Evolutionary conservation across 2,113 vertebrate genomes (phyloP).

Genomic region (Fregata magnificens): DNA sequence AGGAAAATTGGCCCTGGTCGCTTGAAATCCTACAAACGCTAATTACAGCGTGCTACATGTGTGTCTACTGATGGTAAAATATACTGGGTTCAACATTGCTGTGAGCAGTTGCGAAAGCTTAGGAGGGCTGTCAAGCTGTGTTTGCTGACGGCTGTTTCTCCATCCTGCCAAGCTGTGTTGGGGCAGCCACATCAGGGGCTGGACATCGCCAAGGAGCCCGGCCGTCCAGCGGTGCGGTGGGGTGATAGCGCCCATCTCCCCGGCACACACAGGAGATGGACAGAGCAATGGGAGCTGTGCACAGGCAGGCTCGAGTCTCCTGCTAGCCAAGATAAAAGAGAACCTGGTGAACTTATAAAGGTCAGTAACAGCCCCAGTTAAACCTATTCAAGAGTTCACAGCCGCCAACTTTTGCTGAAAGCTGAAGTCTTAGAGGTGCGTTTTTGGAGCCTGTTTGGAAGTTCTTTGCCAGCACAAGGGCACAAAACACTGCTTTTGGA

Average conservation of each 20-base stretch:
- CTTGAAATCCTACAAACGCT: not conserved
- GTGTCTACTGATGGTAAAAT: not conserved
- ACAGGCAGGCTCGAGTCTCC: not conserved
- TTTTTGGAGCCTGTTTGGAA: not conserved
- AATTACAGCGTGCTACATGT: not conserved
- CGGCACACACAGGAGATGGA: not conserved
- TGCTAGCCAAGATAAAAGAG: not conserved
- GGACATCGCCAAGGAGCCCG: fast-evolving
- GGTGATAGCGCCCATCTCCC: not conserved
- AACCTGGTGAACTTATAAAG: not conserved
- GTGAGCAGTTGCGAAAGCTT: not conserved
- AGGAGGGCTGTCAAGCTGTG: not conserved
- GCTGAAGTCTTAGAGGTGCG: not conserved
- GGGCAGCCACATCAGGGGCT: not conserved
- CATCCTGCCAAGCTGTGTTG: not conserved
- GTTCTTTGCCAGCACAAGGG: not conserved
- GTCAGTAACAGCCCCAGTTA: not conserved
- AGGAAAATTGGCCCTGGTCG: not conserved
- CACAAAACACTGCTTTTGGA: not conserved
- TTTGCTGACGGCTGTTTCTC: not conserved
- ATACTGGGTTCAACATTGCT: not conserved
- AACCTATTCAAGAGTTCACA: not conserved
- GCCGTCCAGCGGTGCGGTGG: fast-evolving
- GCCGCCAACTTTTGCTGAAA: not conserved
- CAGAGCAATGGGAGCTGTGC: not conserved